Conservation (phyloP, 2,797 vertebrate species). For the Melanotaenia maccullochi region DNA sequence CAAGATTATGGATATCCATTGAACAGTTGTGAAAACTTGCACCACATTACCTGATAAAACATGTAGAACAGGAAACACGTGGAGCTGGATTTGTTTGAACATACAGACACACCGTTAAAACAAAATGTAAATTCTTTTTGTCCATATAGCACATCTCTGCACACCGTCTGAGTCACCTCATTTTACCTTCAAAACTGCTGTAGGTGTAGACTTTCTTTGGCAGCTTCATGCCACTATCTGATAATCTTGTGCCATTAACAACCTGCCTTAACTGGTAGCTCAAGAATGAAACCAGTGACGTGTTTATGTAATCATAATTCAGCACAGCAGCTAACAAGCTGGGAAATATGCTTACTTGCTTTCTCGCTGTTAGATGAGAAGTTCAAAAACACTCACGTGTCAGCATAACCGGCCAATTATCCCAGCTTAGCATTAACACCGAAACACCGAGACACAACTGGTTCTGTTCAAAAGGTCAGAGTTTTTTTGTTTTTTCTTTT, state of each 20-base stretch:
- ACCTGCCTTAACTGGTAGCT: background rate
- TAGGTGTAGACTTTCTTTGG: slow-evolving; percentile 4
- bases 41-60: slow-evolving; percentile 11
- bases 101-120: slow-evolving; percentile 10
- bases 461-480: background rate
- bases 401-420: background rate
- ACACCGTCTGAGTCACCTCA: background rate
- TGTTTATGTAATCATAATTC: background rate
- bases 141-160: background rate
- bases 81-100: slow-evolving; percentile 34
- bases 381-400: background rate
- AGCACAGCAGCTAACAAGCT: background rate
- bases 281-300: background rate
- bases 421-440: background rate
- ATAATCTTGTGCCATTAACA: slow-evolving; percentile 15
- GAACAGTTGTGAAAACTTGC: slow-evolving; percentile 1
- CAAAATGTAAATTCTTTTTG: background rate
- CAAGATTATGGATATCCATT: background rate
- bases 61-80: slow-evolving; percentile 31
- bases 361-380: slow-evolving; percentile 8
- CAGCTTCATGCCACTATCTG: background rate
- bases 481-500: background rate
- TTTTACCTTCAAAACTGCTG: background rate
- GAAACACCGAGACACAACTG: background rate
- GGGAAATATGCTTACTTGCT: background rate